Evolutionary conservation across 2,888 invertebrate genomes (phyloP).

Genomic region (Xestia ashworthii): DNA sequence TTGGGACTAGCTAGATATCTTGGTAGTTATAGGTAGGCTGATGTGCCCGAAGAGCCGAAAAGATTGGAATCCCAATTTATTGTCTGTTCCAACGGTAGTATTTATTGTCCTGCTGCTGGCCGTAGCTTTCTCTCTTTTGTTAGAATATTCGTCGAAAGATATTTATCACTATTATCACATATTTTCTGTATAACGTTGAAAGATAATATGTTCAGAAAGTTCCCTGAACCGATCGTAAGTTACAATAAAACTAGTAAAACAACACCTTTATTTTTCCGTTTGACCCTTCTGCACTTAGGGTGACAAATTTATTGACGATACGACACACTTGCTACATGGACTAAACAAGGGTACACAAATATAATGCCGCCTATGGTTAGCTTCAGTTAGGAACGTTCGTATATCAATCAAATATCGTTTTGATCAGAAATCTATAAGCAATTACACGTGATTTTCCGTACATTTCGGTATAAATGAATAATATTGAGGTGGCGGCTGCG

Average conservation of each 20-base stretch:
- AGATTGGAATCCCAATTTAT: constrained; percentile 65
- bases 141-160: constrained; percentile 47
- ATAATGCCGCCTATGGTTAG: neutral
- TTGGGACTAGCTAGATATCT: constrained; percentile 16
- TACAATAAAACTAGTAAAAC: constrained; percentile 63
- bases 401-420: constrained; percentile 56
- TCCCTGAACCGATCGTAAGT: constrained; percentile 42
- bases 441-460: constrained; percentile 50
- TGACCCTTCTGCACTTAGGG: constrained; percentile 56
- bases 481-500: constrained; percentile 57
- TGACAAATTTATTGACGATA: constrained; percentile 68
- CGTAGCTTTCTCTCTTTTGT: constrained; percentile 59
- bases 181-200: constrained; percentile 34
- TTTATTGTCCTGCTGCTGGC: constrained; percentile 53
- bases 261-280: constrained; percentile 65
- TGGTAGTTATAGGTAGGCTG: constrained; percentile 20
- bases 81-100: constrained; percentile 42
- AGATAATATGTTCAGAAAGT: constrained; percentile 34
- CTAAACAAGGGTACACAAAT: constrained; percentile 30
- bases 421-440: constrained; percentile 47
- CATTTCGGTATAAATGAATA: constrained; percentile 60
- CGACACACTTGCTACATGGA: constrained; percentile 69
- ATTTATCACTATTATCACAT: constrained; percentile 47
- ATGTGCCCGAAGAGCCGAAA: constrained; percentile 27
- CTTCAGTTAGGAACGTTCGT: constrained; percentile 2